Evolutionary conservation across 2,888 invertebrate genomes (phyloP).

Genomic region (Sympetrum striolatum): DNA sequence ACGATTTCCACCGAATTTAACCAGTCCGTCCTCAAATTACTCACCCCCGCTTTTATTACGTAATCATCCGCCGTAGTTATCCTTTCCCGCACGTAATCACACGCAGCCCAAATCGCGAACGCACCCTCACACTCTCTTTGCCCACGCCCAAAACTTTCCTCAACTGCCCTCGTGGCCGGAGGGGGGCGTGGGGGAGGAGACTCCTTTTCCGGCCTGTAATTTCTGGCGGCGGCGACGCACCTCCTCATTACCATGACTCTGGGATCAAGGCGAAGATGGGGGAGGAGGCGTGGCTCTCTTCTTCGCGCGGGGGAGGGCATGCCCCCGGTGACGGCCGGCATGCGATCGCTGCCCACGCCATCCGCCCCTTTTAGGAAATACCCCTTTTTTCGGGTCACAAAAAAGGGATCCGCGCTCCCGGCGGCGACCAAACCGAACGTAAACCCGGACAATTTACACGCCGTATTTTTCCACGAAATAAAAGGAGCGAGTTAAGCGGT

Average conservation of each 20-base stretch:
- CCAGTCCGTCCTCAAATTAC: slow-evolving; percentile 15
- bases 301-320: not conserved
- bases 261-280: not conserved
- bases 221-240: slow-evolving; percentile 16
- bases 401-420: not conserved
- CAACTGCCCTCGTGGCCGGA: slow-evolving; percentile 15
- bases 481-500: not conserved
- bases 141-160: slow-evolving; percentile 23
- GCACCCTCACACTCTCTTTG: not conserved
- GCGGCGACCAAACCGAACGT: not conserved
- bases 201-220: slow-evolving; percentile 38
- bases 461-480: not conserved
- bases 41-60: not conserved
- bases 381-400: not conserved
- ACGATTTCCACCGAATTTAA: not conserved
- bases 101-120: not conserved
- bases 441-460: not conserved
- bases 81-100: not conserved
- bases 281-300: slow-evolving; percentile 9
- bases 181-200: not conserved
- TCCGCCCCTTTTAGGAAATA: not conserved
- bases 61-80: not conserved
- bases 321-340: not conserved
- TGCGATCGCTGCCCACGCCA: not conserved
- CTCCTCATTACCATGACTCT: not conserved